These are phyloP conservation scores for Metellina segmentata DNA, from an alignment of 2,888 invertebrate genomes.

Conservation along the genomic window DNA sequence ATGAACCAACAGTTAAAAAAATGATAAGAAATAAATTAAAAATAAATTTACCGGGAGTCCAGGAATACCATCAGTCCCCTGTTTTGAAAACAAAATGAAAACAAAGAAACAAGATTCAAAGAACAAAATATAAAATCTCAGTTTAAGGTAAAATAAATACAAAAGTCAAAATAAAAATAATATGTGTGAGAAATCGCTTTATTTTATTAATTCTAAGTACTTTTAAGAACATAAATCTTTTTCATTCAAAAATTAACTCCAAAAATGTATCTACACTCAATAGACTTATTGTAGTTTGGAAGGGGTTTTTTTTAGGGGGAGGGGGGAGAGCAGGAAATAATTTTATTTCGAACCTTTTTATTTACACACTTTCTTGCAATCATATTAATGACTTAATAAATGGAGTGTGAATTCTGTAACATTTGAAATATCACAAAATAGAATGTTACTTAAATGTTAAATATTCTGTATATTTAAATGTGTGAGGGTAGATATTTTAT, in stretches of 20 bases:
- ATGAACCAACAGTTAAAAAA: conserved; percentile 13
- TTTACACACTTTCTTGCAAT: too few species aligned
- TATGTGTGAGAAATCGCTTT: not conserved
- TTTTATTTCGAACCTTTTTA: too few species aligned
- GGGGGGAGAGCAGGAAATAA: too few species aligned
- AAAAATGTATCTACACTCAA: too few species aligned
- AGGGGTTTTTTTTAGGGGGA: too few species aligned
- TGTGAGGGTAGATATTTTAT: too few species aligned
- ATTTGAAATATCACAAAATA: too few species aligned
- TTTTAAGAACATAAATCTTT: not conserved
- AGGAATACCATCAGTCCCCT: conserved; percentile 97
- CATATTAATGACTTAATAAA: not conserved
- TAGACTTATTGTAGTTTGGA: too few species aligned
- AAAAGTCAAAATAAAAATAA: not conserved
- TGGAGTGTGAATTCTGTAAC: too few species aligned
- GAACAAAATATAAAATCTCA: conserved; percentile 17
- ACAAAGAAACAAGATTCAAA: conserved; percentile 30
- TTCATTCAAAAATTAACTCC: conserved; percentile 2
- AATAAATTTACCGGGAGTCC: conserved; percentile 82
- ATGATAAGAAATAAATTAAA: conserved; percentile 28
- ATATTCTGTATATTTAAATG: too few species aligned
- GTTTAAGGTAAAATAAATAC: not conserved
- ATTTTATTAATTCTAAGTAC: not conserved
- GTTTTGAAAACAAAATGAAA: conserved; percentile 79
- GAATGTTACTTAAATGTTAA: too few species aligned